Conservation (phyloP, 35 echinoderm and acorn worm species). For the Lytechinus pictus region DNA sequence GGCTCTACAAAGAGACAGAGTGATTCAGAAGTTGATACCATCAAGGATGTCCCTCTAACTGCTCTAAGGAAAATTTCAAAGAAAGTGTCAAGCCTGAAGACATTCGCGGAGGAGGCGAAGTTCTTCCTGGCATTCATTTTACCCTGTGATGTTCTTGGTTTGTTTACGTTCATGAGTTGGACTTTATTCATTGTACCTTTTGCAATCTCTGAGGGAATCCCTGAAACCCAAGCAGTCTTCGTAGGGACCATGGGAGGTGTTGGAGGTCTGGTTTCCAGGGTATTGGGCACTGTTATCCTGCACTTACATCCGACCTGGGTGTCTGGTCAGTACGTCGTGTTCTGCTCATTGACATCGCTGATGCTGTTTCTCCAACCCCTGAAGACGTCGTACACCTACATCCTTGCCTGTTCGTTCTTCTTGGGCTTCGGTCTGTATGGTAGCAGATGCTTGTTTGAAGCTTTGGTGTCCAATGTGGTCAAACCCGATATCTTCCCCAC, state of each 20-base stretch:
- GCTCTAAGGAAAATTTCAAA: neutral
- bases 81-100: neutral
- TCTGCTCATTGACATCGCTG: neutral
- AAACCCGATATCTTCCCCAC: neutral
- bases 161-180: neutral
- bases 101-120: neutral
- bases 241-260: neutral
- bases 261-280: conserved; percentile 1
- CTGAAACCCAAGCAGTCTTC: neutral
- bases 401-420: neutral
- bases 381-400: neutral
- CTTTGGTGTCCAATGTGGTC: neutral
- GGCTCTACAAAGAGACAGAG: neutral
- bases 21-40: neutral
- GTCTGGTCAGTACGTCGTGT: neutral
- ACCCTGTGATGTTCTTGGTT: neutral
- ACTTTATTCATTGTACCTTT: conserved; percentile 4
- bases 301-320: neutral
- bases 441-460: neutral
- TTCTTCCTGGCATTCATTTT: conserved; percentile 2
- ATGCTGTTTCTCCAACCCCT: neutral
- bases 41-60: neutral
- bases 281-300: neutral
- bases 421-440: neutral
- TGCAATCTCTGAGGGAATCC: neutral